Percentiles rank a stretch among this genome's conserved stretches.
phyloP scores from a whole-genome alignment of 2,797 vertebrate genomes.

The Myoxocephalus aenaeus region DNA sequence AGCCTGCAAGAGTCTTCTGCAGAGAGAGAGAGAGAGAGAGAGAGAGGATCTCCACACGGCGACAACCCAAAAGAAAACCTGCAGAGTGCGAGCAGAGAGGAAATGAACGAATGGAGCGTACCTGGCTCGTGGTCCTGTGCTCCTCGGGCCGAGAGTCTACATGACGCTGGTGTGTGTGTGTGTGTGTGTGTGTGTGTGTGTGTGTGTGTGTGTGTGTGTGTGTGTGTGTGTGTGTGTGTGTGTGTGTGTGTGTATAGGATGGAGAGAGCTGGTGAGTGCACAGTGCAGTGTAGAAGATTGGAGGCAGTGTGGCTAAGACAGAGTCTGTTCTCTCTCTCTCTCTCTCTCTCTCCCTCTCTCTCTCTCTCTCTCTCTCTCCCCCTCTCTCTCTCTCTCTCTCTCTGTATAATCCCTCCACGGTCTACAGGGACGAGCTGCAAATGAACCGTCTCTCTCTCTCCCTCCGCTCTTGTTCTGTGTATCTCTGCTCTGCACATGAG shows the following conservation, averaged over 20 bases:
- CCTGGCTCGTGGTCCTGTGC: conserved; percentile 74
- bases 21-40: conserved; percentile 53
- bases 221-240: not conserved
- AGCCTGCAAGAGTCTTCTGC: conserved; percentile 66
- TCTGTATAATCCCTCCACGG: conserved; percentile 78
- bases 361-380: conserved; percentile 41
- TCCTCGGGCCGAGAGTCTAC: conserved; percentile 67
- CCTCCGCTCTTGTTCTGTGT: conserved; percentile 69
- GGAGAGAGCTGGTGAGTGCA: conserved; percentile 64
- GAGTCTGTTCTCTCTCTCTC: conserved; percentile 59
- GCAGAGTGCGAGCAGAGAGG: conserved; percentile 46
- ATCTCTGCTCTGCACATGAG: conserved; percentile 80
- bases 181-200: not conserved
- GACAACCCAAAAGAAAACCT: conserved; percentile 37
- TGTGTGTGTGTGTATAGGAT: conserved; percentile 11
- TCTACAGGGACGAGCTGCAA: conserved; percentile 79
- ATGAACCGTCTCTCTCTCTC: conserved; percentile 70
- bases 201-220: not conserved
- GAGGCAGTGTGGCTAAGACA: conserved; percentile 72
- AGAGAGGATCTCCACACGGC: conserved; percentile 54
- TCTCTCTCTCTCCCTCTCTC: conserved; percentile 44
- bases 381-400: conserved; percentile 37
- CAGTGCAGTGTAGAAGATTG: conserved; percentile 71
- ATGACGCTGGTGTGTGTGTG: conserved; percentile 55
- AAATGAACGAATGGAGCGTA: conserved; percentile 59